phyloP scores from a whole-genome alignment of 1,140 invertebrate genomes.

The Formica exsecta region DNA sequence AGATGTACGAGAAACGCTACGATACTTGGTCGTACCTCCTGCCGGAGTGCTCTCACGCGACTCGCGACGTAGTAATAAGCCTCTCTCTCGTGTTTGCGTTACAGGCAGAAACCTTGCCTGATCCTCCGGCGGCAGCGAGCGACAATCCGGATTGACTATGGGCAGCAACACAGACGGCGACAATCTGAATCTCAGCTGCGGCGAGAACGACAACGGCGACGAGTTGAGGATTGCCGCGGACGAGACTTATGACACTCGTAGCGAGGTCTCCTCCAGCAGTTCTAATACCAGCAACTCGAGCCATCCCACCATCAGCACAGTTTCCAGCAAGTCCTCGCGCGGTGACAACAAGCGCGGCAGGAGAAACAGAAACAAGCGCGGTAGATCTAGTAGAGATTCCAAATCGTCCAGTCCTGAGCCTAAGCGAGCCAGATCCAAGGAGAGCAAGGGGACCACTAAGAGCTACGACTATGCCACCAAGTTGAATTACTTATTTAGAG shows the following conservation, averaged over 20 bases:
- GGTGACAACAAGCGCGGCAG: constrained; percentile 87
- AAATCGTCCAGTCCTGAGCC: constrained; percentile 85
- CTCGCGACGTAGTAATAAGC: constrained; percentile 66
- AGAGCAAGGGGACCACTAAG: constrained; percentile 87
- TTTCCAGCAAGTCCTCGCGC: constrained; percentile 89
- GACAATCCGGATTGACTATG: constrained; percentile 63
- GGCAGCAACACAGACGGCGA: constrained; percentile 88
- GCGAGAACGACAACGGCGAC: constrained; percentile 91
- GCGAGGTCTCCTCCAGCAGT: constrained; percentile 92
- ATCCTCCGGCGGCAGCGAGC: constrained; percentile 37
- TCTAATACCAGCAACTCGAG: constrained; percentile 89
- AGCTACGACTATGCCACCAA: constrained; percentile 95
- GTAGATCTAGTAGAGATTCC: constrained; percentile 82
- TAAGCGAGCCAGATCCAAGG: constrained; percentile 87
- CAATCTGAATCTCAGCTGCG: constrained; percentile 90
- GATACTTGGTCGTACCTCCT: constrained; percentile 67
- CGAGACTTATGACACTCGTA: constrained; percentile 91
- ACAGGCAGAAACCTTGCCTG: constrained; percentile 63
- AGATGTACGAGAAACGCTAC: constrained; percentile 72
- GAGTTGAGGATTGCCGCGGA: constrained; percentile 90
- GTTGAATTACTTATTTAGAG: constrained; percentile 97
- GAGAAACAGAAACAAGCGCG: constrained; percentile 81
- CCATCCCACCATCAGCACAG: constrained; percentile 91
- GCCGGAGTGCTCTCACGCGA: constrained; percentile 54
- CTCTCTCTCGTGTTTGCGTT: constrained; percentile 74